These are phyloP conservation scores for Scytalopus superciliaris DNA, from an alignment of 2,113 vertebrate species.

Conservation along the genomic window DNA sequence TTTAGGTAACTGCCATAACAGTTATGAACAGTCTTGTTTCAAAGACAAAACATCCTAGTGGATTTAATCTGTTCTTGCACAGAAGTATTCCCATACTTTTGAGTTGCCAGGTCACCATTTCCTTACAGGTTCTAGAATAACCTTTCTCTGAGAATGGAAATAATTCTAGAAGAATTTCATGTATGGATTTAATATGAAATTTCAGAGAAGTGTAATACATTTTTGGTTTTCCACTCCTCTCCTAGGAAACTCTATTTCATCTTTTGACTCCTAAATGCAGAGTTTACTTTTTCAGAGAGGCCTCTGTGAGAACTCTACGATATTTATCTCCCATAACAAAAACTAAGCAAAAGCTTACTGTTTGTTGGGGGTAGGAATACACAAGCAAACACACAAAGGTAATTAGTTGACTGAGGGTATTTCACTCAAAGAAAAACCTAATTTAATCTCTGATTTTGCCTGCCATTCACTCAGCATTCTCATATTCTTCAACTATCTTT, in stretches of 20 bases:
- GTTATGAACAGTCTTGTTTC: not conserved
- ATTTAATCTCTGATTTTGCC: not conserved
- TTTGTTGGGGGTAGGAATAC: not conserved
- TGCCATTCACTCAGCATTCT: not conserved
- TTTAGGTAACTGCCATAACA: not conserved
- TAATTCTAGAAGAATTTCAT: not conserved
- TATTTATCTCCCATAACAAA: not conserved
- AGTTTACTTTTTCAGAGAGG: not conserved
- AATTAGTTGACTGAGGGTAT: not conserved
- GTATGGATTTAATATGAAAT: not conserved
- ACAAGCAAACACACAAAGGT: not conserved
- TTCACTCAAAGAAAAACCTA: not conserved
- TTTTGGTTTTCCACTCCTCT: not conserved
- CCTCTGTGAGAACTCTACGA: not conserved
- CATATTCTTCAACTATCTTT: not conserved
- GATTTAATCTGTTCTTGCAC: not conserved
- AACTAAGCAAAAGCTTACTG: not conserved
- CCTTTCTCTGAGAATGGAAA: not conserved
- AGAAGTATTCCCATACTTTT: not conserved
- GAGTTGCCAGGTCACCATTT: not conserved
- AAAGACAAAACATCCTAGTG: not conserved
- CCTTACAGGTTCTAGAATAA: not conserved
- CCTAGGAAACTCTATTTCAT: not conserved
- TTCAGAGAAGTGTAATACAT: not conserved
- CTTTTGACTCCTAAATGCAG: not conserved